A percentile compares a stretch with the other conserved stretches of the same genome.
These are phyloP conservation scores for Drosophila fulvimacula DNA, from an alignment of 2,888 invertebrate genomes.

Conservation along the genomic window DNA sequence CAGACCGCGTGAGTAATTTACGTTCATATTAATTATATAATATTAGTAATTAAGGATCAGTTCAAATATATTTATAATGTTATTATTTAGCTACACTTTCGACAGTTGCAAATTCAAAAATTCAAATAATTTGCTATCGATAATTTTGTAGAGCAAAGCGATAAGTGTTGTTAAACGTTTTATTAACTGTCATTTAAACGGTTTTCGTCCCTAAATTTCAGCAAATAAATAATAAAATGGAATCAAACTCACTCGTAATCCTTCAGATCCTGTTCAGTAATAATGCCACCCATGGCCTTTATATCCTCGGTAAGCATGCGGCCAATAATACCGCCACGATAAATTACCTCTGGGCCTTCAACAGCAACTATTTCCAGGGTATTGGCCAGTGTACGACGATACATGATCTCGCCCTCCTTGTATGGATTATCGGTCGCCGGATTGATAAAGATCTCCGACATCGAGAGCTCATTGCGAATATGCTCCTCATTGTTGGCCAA, in stretches of 20 bases:
- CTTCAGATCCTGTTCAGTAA: constrained; percentile 91
- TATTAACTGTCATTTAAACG: neutral
- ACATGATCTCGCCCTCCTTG: constrained; percentile 88
- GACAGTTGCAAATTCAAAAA: too few relatives aligned
- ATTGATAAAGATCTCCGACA: constrained; percentile 88
- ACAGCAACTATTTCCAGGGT: constrained; percentile 89
- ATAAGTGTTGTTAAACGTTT: neutral
- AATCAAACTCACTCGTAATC: constrained; percentile 87
- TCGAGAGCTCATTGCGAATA: constrained; percentile 87
- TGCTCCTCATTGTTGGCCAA: constrained; percentile 85
- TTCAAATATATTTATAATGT: too few relatives aligned
- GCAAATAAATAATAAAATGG: neutral
- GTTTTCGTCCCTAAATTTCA: too few relatives aligned
- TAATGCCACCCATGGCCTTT: constrained; percentile 89
- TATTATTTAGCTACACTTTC: neutral
- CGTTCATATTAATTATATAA: too few relatives aligned
- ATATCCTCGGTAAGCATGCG: constrained; percentile 89
- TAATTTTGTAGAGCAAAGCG: neutral
- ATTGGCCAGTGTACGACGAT: constrained; percentile 88
- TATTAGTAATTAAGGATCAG: too few relatives aligned
- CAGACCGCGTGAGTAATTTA: too few relatives aligned
- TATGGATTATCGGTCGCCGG: constrained; percentile 84
- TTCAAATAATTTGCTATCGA: constrained; percentile 4
- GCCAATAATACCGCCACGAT: constrained; percentile 90
- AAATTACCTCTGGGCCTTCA: constrained; percentile 90